Evolutionary conservation across 2,888 invertebrate species (phyloP), one percentile per base, ranked within the genome.

Genomic region (Acanthococcus lagerstroemiae): DNA sequence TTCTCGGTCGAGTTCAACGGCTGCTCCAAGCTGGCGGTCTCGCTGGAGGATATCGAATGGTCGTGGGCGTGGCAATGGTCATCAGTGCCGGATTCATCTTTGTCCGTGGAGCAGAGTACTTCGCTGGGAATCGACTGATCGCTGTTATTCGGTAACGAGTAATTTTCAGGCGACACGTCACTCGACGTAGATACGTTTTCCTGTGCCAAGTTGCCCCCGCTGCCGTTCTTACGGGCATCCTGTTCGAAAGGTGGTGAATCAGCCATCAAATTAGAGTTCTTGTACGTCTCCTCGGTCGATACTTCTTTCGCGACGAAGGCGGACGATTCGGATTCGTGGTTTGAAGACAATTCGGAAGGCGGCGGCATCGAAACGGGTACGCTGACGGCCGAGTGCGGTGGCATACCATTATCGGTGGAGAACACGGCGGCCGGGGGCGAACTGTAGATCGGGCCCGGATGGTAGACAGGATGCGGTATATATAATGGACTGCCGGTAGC

Each of bases 401-500:
- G 30, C 6, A 56, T 48, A 4, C 50, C 37, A 27, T 66, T 66
- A 55, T 65, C 55, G 46, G 45, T 48, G 3, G 55, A 55, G 15
- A 19, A 56, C 15, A 55, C 61, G 9, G 60, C 48, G 17, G 55
- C n/a, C 17, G 60, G 55, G 5, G 21, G 30, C 6, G 67, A 61
- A 55, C 46, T 61, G 19, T 55, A 67, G 12, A 61, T 61, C 19
- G 67, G 30, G 7, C 27, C 27, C 27, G 48, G 58, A 26, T 63
- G 54, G 21, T 67, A 67, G 26, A 67, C 46, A 2, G 61, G 27
- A 55, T 65, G 52, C 55, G 60, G 63, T 55, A 67, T 46, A 30
- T 67, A 67, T 6, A 67, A 22, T 4, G 67, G 67, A 30, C 60
- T 67, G 2, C 67, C 67, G 55, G 67, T 46, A 6, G 67, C 67